phyloP scores from a whole-genome alignment of 2,113 vertebrate species.

The Cryptotis parvus region DNA sequence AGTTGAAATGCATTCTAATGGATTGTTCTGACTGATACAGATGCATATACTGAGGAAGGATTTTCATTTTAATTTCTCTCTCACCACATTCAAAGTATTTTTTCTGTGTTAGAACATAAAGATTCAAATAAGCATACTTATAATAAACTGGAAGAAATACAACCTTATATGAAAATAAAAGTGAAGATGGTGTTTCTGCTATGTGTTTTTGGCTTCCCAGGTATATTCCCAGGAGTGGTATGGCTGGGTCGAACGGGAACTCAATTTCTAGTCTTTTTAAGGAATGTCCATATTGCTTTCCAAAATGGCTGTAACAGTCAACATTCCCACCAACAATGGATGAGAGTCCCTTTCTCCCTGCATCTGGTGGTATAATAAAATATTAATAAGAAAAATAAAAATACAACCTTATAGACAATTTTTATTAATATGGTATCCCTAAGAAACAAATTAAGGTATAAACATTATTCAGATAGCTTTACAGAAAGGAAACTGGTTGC shows the following conservation, averaged over 20 bases:
- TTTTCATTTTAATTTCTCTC: slow-evolving; percentile 51
- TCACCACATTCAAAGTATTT: slow-evolving; percentile 42
- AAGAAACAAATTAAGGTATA: slow-evolving; percentile 74
- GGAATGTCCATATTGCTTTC: too few species aligned
- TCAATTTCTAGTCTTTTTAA: too few species aligned
- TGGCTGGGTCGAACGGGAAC: too few species aligned
- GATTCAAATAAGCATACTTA: slow-evolving; percentile 40
- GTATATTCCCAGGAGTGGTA: too few species aligned
- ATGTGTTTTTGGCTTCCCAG: too few species aligned
- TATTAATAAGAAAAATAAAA: too few species aligned
- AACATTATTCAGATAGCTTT: slow-evolving; percentile 72
- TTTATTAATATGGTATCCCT: slow-evolving; percentile 81
- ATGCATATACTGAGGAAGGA: slow-evolving; percentile 25
- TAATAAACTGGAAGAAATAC: not conserved
- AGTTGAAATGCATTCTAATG: not conserved
- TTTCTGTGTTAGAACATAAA: slow-evolving; percentile 44
- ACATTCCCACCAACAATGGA: too few species aligned
- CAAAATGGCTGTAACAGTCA: too few species aligned
- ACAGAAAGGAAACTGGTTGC: slow-evolving; percentile 58
- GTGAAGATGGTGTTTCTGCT: too few species aligned
- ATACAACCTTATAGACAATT: slow-evolving; percentile 37
- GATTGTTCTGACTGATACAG: not conserved
- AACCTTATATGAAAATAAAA: too few species aligned
- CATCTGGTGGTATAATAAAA: too few species aligned
- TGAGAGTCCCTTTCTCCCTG: too few species aligned